A percentile compares a stretch with the other conserved stretches of the same genome.
Conservation (phyloP, 2,113 vertebrate species). For the Octodon degus region DNA sequence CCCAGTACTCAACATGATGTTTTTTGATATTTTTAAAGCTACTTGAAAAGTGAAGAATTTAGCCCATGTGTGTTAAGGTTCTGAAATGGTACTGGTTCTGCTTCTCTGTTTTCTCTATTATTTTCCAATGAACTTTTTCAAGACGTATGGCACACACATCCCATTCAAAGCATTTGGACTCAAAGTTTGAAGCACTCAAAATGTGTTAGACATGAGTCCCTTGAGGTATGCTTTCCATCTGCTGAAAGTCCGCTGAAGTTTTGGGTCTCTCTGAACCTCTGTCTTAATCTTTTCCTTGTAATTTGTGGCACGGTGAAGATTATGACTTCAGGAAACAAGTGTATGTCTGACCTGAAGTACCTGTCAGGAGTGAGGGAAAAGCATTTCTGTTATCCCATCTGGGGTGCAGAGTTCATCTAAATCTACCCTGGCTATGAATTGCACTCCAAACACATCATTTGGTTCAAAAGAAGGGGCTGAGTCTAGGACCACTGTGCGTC, state of each 20-base stretch:
- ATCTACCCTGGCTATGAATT: not conserved
- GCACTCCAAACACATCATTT: not conserved
- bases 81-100: not conserved
- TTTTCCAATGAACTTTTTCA: not conserved
- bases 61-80: not conserved
- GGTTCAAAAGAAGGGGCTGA: not conserved
- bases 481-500: not conserved
- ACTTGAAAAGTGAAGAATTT: not conserved
- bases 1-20: not conserved
- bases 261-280: not conserved
- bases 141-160: not conserved
- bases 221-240: not conserved
- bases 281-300: not conserved
- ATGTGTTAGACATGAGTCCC: not conserved
- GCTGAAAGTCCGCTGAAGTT: not conserved
- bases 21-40: not conserved
- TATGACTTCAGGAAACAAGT: not conserved
- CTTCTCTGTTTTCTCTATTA: not conserved
- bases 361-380: not conserved
- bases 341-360: not conserved
- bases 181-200: not conserved
- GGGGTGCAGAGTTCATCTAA: not conserved
- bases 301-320: not conserved
- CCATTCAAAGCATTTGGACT: not conserved
- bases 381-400: not conserved